Evolutionary conservation across 2,888 invertebrate species (phyloP).

Genomic region (Alviniconcha strummeri): DNA sequence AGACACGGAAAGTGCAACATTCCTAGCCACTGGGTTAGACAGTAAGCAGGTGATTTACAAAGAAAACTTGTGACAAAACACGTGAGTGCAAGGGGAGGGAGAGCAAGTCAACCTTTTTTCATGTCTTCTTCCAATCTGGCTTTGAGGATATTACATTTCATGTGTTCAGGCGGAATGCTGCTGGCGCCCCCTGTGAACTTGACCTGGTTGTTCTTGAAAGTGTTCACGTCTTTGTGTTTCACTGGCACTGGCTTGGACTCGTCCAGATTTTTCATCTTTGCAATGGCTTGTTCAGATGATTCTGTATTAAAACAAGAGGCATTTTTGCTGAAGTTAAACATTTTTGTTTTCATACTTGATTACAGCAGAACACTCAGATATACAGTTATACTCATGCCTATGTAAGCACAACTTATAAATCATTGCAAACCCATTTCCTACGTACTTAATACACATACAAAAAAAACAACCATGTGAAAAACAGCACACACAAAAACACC

Average conservation of each 20-base stretch:
- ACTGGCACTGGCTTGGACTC: constrained; percentile 49
- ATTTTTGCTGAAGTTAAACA: background rate
- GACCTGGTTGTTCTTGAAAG: constrained; percentile 74
- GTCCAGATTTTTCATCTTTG: constrained; percentile 72
- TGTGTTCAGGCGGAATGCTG: constrained; percentile 90
- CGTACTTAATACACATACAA: no score
- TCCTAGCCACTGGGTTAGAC: background rate
- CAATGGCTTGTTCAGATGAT: constrained; percentile 69
- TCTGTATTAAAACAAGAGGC: constrained; percentile 52
- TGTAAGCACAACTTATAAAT: no score
- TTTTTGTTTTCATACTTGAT: no score
- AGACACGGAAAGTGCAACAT: background rate
- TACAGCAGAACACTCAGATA: no score
- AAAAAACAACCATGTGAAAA: no score
- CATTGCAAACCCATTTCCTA: no score
- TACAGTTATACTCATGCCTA: no score
- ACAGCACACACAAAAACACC: no score
- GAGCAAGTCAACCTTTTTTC: constrained; percentile 60
- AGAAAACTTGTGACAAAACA: background rate
- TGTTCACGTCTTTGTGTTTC: constrained; percentile 71
- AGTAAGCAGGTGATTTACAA: background rate
- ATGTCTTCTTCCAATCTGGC: constrained; percentile 83
- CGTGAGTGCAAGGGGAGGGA: background rate
- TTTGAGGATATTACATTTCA: constrained; percentile 96
- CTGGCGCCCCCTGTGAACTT: constrained; percentile 68